A percentile compares a stretch with the other conserved stretches of the same genome.
These are phyloP conservation scores for Spheniscus mendiculus DNA, from an alignment of 2,113 vertebrate species.

Conservation along the genomic window DNA sequence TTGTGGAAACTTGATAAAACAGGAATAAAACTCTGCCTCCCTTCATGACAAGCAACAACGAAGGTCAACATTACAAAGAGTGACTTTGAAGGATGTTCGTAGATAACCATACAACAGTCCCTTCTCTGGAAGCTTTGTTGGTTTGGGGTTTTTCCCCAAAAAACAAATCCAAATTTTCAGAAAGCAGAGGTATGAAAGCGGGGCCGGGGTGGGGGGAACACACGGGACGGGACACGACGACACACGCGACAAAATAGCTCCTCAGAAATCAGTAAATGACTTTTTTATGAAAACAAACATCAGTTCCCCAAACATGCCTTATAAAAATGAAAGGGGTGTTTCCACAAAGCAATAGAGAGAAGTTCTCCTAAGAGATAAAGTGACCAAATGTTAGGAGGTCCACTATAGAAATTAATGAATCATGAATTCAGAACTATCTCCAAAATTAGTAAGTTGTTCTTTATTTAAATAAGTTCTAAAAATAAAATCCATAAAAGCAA, in stretches of 20 bases:
- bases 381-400: neutral
- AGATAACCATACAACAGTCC: neutral
- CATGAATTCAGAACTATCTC: neutral
- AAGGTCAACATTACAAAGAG: neutral
- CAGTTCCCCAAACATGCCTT: neutral
- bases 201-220: no score
- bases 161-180: neutral
- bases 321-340: neutral
- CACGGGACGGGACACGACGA: no score
- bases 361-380: neutral
- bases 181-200: neutral
- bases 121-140: neutral
- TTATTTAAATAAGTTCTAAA: neutral
- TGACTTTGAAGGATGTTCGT: neutral
- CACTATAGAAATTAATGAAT: neutral
- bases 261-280: neutral
- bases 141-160: neutral
- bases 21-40: neutral
- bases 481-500: neutral
- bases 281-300: neutral
- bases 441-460: neutral
- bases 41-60: neutral
- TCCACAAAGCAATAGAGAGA: neutral
- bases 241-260: neutral
- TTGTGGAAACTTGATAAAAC: neutral